phyloP scores from a whole-genome alignment of 2,113 vertebrate genomes.

The Petrocephalus microphthalmus region DNA sequence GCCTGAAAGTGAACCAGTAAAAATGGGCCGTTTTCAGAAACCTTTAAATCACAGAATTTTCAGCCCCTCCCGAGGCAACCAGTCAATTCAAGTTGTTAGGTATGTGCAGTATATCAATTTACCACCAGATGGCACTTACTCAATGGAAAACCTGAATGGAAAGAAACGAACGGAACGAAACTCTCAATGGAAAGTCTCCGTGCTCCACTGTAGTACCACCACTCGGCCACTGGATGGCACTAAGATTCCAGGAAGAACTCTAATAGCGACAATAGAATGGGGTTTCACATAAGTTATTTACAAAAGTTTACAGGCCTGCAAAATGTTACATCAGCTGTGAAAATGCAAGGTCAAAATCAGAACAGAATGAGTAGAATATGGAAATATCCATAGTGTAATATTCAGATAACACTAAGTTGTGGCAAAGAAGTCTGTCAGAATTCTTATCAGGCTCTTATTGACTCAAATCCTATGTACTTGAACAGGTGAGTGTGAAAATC shows the following conservation, averaged over 20 bases:
- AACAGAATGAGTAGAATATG: not conserved
- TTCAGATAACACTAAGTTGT: not conserved
- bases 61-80: not conserved
- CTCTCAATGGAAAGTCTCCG: not conserved
- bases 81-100: not conserved
- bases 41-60: not conserved
- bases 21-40: not conserved
- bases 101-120: not conserved
- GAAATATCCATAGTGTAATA: not conserved
- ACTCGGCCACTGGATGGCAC: not conserved
- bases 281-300: not conserved
- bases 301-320: not conserved
- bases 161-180: not conserved
- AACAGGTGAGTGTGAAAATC: not conserved
- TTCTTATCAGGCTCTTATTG: not conserved
- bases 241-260: not conserved
- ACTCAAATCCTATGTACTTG: not conserved
- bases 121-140: conserved; percentile 11
- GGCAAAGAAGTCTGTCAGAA: not conserved
- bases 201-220: not conserved
- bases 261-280: not conserved
- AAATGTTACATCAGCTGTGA: not conserved
- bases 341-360: not conserved
- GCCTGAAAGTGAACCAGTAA: not conserved
- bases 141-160: not conserved